Evolutionary conservation across 2,113 vertebrate genomes (phyloP).

Genomic region (Mustela lutreola): DNA sequence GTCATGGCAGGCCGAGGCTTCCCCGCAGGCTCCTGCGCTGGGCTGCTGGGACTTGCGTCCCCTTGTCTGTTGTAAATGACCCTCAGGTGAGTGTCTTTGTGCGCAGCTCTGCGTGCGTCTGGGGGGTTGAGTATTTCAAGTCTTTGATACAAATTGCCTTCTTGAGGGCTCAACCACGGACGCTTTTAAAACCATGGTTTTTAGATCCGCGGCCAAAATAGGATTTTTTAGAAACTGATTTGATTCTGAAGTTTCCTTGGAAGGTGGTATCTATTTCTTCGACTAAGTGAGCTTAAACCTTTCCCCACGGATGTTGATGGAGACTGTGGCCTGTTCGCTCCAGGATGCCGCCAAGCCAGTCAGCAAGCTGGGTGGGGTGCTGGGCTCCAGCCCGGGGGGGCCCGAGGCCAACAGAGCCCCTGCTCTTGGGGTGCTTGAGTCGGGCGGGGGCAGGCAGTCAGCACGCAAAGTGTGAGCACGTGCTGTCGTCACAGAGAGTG

Average conservation of each 20-base stretch:
- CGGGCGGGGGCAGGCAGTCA: not conserved
- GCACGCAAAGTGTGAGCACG: not conserved
- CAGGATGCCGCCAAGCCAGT: fast-evolving
- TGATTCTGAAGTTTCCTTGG: not conserved
- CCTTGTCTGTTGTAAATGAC: fast-evolving
- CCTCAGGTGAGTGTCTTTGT: not conserved
- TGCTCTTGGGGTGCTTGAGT: too few species aligned
- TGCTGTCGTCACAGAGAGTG: not conserved
- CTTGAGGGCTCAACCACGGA: not conserved
- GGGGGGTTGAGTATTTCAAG: not conserved
- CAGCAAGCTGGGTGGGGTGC: not conserved
- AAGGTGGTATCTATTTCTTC: not conserved
- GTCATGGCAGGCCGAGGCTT: not conserved
- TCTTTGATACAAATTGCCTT: not conserved
- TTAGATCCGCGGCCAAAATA: not conserved
- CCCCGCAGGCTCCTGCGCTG: not conserved
- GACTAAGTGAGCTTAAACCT: not conserved
- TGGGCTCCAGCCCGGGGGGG: not conserved
- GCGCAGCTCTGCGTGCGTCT: not conserved
- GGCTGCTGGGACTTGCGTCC: not conserved
- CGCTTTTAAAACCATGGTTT: not conserved
- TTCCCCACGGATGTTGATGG: not conserved
- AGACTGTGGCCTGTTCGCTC: not conserved
- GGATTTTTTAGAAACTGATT: fast-evolving
- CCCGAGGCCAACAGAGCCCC: not conserved